Base-by-base conservation (phyloP, 2,888 invertebrate genomes). In the Dione vanillae region DNA sequence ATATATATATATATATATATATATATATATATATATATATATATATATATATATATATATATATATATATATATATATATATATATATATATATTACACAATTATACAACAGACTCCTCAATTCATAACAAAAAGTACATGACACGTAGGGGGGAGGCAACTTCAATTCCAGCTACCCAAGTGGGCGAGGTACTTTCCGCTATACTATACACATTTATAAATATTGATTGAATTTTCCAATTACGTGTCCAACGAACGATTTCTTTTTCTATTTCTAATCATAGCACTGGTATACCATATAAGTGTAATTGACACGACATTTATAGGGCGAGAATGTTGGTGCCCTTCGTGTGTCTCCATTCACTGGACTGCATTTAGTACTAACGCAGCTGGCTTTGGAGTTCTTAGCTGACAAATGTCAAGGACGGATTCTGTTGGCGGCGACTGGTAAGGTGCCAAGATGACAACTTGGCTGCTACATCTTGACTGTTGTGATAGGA, bases 371-470 rank as follows among this genome's bases (percentile, higher is more conserved):
- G 37, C 9, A 16, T 37, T 37, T 16, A 40, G 16, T 56, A 16
- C 54, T 11, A n/a, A n/a, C n/a, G n/a, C n/a, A 56, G 56, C 16
- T 40, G 11, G 16, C 37, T 19, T 6, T n/a, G 37, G 56, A 54
- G 37, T n/a, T 16, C n/a, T 5, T 7, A 40, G 20, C 49, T 41
- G 51, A 52, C 41, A 51, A 67, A 67, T 67, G 67, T 67, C 61
- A 54, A 64, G 62, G 52, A 47, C 54, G 59, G 41, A n/a, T 41
- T 49, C 43, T 6, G 51, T 45, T 35, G 16, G 43, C 16, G 27
- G 51, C 59, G 45, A 14, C 62, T 69, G 68, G 68, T 45, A 45
- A n/a, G 45, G 68, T 54, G 68, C 62, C 62, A 68, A 68, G 35
- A 16, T 45, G 37, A 35, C 43, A 40, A 69, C 62, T 64, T 69